Evolutionary conservation across 2,888 invertebrate species (phyloP).

Genomic region (Cheilosia variabilis): DNA sequence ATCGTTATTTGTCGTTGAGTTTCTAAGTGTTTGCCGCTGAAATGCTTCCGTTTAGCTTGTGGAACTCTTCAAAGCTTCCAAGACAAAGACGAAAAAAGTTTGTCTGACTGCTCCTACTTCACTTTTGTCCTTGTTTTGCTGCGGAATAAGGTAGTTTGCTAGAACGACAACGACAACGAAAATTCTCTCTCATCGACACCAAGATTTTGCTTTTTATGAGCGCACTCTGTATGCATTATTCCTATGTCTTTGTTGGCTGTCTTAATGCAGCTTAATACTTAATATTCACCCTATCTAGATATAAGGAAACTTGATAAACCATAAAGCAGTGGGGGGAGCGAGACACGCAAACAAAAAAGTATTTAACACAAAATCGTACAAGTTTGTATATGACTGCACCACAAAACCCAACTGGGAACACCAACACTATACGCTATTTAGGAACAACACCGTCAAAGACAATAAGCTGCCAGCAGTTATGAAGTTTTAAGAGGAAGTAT

Average conservation of each 20-base stretch:
- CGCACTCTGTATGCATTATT: conserved; percentile 69
- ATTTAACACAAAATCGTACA: not conserved
- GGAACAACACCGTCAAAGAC: conserved; percentile 65
- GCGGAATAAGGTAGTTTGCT: conserved; percentile 36
- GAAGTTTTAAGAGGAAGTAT: conserved; percentile 50
- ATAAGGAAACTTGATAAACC: conserved; percentile 58
- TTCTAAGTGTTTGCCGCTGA: conserved; percentile 61
- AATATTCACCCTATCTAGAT: conserved; percentile 67
- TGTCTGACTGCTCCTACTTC: not conserved
- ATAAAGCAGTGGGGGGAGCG: not conserved
- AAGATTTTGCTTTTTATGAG: conserved; percentile 60
- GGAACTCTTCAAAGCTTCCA: conserved; percentile 41
- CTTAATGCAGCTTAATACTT: conserved; percentile 71
- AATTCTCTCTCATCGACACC: conserved; percentile 56
- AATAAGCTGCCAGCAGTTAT: conserved; percentile 71
- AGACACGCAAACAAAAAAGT: not conserved
- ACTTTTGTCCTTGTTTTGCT: not conserved
- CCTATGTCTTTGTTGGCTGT: conserved; percentile 65
- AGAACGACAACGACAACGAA: conserved; percentile 8
- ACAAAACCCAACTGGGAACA: conserved; percentile 48
- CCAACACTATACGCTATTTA: conserved; percentile 58
- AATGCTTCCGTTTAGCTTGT: conserved; percentile 66
- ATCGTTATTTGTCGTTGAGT: conserved; percentile 65
- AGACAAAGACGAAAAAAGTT: conserved; percentile 61
- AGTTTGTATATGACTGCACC: conserved; percentile 12